Evolutionary conservation across 1,140 invertebrate species (phyloP).

Genomic region (Panagrolaimus sp.): DNA sequence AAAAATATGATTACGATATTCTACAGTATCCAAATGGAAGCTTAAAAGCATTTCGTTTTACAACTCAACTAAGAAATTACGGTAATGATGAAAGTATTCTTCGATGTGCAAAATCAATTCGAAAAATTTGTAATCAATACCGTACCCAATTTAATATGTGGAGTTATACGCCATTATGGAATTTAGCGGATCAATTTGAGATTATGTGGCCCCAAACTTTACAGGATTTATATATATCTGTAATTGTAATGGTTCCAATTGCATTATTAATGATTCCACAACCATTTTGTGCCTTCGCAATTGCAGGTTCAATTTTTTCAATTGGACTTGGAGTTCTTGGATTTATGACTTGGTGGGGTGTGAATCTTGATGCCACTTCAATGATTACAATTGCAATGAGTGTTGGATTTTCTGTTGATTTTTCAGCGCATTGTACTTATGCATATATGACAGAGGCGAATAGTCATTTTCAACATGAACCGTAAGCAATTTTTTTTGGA

Average conservation of each 20-base stretch:
- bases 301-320: conserved; percentile 87
- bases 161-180: conserved; percentile 49
- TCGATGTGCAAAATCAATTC: conserved; percentile 36
- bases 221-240: conserved; percentile 51
- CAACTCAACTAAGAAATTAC: conserved; percentile 38
- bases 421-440: conserved; percentile 91
- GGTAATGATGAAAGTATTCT: conserved; percentile 35
- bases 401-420: conserved; percentile 92
- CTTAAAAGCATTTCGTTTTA: conserved; percentile 37
- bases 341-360: conserved; percentile 89
- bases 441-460: conserved; percentile 77
- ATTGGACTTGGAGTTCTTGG: conserved; percentile 89
- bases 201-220: conserved; percentile 54
- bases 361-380: conserved; percentile 88
- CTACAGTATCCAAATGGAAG: conserved; percentile 27
- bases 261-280: conserved; percentile 91
- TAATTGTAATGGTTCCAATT: conserved; percentile 83
- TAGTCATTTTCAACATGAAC: conserved; percentile 30
- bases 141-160: conserved; percentile 27
- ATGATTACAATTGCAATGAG: conserved; percentile 99
- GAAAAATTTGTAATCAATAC: conserved; percentile 25
- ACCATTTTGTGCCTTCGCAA: conserved; percentile 81
- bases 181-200: conserved; percentile 53
- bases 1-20: conserved; percentile 46
- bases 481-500: too few species aligned